phyloP scores from a whole-genome alignment of 2,888 invertebrate species.

The Nemurella pictetii region DNA sequence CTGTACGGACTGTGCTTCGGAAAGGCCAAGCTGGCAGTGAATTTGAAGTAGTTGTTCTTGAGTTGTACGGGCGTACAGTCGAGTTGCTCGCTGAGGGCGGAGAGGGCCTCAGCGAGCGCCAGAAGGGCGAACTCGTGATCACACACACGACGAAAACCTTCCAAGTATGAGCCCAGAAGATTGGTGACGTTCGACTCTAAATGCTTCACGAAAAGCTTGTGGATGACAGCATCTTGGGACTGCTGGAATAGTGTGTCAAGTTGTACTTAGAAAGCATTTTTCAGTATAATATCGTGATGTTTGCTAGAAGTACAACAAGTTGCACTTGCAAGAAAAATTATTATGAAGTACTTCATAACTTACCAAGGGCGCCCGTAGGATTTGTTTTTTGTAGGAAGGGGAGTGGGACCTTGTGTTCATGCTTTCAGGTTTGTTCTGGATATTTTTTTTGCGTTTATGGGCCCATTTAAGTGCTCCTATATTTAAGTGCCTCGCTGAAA shows the following conservation, averaged over 20 bases:
- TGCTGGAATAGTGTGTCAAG: background rate
- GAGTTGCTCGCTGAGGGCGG: background rate
- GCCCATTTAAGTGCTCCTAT: background rate
- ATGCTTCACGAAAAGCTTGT: background rate
- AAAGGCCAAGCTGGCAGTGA: slow-evolving; percentile 3
- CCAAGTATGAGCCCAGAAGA: background rate
- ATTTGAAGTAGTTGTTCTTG: background rate
- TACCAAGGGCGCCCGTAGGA: background rate
- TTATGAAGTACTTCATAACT: background rate
- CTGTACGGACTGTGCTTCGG: slow-evolving; percentile 12
- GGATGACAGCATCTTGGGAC: background rate
- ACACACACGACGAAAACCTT: background rate
- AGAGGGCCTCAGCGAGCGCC: background rate
- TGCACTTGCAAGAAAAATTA: background rate
- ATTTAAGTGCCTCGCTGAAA: background rate
- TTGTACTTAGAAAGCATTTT: background rate
- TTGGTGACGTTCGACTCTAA: background rate
- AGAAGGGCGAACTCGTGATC: background rate
- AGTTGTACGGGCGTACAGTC: background rate
- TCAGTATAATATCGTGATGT: background rate
- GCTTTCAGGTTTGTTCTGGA: background rate
- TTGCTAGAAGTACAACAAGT: background rate
- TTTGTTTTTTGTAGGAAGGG: background rate
- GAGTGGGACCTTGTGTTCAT: background rate
- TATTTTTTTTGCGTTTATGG: background rate